These are phyloP conservation scores for Drosophila flavopinicola DNA, from an alignment of 2,888 invertebrate genomes.

Conservation along the genomic window DNA sequence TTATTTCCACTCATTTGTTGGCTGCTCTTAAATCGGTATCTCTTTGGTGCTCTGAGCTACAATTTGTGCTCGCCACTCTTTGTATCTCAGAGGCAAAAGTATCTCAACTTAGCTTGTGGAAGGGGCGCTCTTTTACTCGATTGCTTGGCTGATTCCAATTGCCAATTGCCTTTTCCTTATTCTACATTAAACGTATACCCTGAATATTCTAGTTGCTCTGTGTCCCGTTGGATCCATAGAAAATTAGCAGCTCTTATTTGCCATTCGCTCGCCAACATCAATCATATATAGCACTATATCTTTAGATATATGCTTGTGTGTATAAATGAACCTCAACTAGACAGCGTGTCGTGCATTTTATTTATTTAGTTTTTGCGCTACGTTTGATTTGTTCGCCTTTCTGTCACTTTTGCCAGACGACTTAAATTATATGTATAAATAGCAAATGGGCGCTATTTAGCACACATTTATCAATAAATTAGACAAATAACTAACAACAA, in stretches of 20 bases:
- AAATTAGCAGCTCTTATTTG: conserved; percentile 1
- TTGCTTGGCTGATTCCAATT: conserved; percentile 8
- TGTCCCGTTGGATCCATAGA: neutral
- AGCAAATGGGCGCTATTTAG: conserved; percentile 34
- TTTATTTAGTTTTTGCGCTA: conserved; percentile 6
- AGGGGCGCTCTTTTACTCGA: neutral
- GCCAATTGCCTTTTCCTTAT: conserved; percentile 1
- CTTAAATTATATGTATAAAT: conserved; percentile 39
- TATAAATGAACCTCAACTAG: conserved; percentile 32
- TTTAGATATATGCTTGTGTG: neutral
- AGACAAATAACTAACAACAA: conserved; percentile 32
- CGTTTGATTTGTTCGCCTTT: conserved; percentile 3
- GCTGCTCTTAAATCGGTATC: conserved; percentile 29
- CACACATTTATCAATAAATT: conserved; percentile 45
- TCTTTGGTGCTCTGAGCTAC: conserved; percentile 1
- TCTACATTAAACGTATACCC: neutral
- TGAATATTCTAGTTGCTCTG: neutral
- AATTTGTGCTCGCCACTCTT: neutral
- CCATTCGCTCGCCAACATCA: conserved; percentile 3
- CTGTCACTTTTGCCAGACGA: conserved; percentile 44
- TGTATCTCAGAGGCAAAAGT: conserved; percentile 20
- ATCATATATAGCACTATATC: conserved; percentile 1
- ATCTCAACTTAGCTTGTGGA: conserved; percentile 1
- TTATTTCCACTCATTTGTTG: conserved; percentile 13
- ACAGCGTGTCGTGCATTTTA: conserved; percentile 52